Base-by-base conservation (phyloP, 2,888 invertebrate genomes). In the Lordiphosa fenestrarum region DNA sequence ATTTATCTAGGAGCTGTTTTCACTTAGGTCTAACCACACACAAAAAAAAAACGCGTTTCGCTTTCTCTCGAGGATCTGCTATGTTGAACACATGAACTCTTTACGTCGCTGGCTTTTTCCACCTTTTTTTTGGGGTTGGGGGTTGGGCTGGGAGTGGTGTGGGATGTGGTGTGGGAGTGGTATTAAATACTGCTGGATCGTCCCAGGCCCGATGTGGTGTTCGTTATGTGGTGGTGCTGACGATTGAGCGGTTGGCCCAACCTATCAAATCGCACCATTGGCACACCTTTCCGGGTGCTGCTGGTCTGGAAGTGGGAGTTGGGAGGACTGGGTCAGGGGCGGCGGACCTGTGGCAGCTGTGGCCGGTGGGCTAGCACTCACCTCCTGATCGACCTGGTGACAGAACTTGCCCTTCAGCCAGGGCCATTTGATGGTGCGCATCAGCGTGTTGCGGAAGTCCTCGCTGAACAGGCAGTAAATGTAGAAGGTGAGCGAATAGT, bases 381-480 rank as follows among this genome's bases (percentile, higher is more conserved):
- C 89, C 83, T 89, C 89, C 46, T 47, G 49, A 71, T 88, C 87
- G 25, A 75, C 81, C 55, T 87, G 86, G 25, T 86, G 86, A 53
- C 87, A 87, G 3, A 86, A 50, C 62, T 87, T 84, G 15, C 81
- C 63, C 63, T 84, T 84, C 3, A 88, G 73, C 90, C 91, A 91
- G 1, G 92, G 91, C 90, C 93, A 91, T 64, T 91, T 91, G 63
- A 94, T 88, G n/a, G 93, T 93, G 30, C 92, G 90, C 67, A 93
- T 88, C 65, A 94, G 88, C 0, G 94, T 94, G 78, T 92, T 93
- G 35, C 94, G 92, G 87, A 94, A 95, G 82, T 94, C 94, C 80
- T 94, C 93, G 68, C 94, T 94, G 88, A 94, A 94, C 59, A 94
- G 91, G 86, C 94, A 94, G 89, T 95, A 95, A 62, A 95, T 93